Conservation (phyloP, 2,888 invertebrate species). For the Pedicia rivosa region DNA sequence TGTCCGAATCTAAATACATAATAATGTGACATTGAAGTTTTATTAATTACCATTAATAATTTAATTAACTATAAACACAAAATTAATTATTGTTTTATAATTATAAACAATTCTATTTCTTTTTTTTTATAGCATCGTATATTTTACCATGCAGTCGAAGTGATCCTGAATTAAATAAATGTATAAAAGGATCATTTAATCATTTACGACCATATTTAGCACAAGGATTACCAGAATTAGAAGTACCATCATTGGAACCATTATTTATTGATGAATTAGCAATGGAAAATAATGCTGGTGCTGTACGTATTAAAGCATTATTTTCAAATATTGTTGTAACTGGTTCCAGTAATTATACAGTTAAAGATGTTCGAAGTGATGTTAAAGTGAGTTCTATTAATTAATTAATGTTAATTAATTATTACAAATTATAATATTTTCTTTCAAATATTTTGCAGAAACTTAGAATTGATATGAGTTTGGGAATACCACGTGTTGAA, state of each 20-base stretch:
- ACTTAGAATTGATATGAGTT: conserved; percentile 42
- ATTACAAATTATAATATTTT: not conserved
- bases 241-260: conserved; percentile 61
- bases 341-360: conserved; percentile 60
- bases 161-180: conserved; percentile 46
- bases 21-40: too few relatives aligned
- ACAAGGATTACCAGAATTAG: conserved; percentile 50
- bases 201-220: conserved; percentile 55
- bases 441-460: conserved; percentile 30
- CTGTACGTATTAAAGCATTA: conserved; percentile 53
- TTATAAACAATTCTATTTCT: conserved; percentile 1
- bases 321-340: conserved; percentile 59
- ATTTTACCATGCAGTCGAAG: conserved; percentile 50
- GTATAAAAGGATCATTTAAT: conserved; percentile 53
- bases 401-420: conserved; percentile 1
- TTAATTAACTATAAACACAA: too few relatives aligned
- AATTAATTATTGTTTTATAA: conserved; percentile 1
- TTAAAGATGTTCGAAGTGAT: conserved; percentile 48
- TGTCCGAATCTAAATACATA: too few relatives aligned
- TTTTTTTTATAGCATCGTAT: conserved; percentile 39
- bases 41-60: too few relatives aligned
- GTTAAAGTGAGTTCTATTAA: conserved; percentile 11
- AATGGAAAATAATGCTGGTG: conserved; percentile 65
- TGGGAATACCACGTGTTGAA: conserved; percentile 48
- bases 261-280: conserved; percentile 49